These are phyloP conservation scores for Spisula solida DNA, from an alignment of 2,888 invertebrate species.

Conservation along the genomic window DNA sequence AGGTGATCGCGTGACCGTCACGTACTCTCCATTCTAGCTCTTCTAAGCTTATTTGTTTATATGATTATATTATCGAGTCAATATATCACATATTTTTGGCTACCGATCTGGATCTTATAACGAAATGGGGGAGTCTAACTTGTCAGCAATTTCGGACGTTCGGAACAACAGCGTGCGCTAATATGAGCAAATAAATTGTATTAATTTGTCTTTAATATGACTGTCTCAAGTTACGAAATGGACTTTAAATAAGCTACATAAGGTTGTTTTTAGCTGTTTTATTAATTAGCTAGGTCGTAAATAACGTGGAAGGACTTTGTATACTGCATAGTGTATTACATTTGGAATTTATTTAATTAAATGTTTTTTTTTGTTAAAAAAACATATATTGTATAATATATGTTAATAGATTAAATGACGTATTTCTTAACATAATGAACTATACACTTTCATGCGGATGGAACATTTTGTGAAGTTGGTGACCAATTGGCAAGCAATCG, in stretches of 20 bases:
- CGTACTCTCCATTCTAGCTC: neutral
- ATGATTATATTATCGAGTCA: slow-evolving; percentile 46
- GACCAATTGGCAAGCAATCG: neutral
- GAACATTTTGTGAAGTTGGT: neutral
- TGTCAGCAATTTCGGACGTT: neutral
- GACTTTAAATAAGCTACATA: no score
- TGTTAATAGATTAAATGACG: neutral
- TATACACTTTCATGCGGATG: neutral
- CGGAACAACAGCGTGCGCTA: neutral
- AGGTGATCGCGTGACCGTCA: slow-evolving; percentile 34
- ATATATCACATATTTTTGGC: slow-evolving; percentile 32
- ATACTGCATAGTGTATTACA: no score
- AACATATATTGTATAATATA: neutral
- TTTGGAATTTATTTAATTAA: no score
- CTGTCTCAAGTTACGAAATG: no score
- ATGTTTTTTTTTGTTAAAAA: neutral
- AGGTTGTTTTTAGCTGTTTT: no score
- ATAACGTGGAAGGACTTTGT: no score
- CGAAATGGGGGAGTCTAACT: neutral
- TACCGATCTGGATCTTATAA: neutral
- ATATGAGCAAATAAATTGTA: neutral
- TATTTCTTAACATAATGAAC: neutral
- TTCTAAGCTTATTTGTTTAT: slow-evolving; percentile 39
- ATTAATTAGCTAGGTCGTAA: no score
- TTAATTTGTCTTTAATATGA: no score